Evolutionary conservation across 2,113 vertebrate genomes (phyloP), one percentile per base, ranked within the genome.

Genomic region (Petaurus breviceps): DNA sequence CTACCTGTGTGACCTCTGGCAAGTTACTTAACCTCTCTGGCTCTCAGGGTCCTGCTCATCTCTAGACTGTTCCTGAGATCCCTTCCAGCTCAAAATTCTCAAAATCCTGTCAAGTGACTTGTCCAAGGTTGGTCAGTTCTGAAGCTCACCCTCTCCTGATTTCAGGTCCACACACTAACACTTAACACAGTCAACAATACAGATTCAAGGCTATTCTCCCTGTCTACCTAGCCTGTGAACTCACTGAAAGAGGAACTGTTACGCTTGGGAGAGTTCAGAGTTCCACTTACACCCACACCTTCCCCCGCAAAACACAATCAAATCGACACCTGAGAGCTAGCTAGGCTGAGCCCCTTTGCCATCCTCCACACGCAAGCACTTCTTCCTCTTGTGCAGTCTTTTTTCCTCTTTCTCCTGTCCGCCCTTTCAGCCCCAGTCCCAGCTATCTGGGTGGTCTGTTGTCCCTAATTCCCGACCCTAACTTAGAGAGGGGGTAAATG

Each of bases 331-430:
- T n/a, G 61, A 77, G 57, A 11, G 3, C 26, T 12, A 11, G 3
- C 26, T 12, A 3, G 52, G 25, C 55, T 28, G 55, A 57, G 28
- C 26, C 10, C 26, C 28, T 31, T 61, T 28, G 26, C 57, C 28
- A 12, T 31, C 37, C 14, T 19, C 61, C 37, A 12, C 14, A 0
- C 0, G 61, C 5, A 7, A n/a, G 16, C 31, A 0, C 61, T n/a
- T 14, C 31, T 68, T 77, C 37, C 61, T n/a, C 61, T 19, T 14
- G 11, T 6, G 61, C 3, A 61, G 47, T 51, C 12, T n/a, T 31
- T 68, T 68, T 37, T 31, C 61, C 61, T 7, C 61, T n/a, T 61
- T 61, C 57, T 31, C 26, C 55, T 10, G 3, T 12, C 28, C 10
- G 26, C 28, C 10, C 31, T 19, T 77, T 6, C 3, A 19, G 3